Evolutionary conservation across 1,140 invertebrate species (phyloP), one percentile per base, ranked within the genome.

Genomic region (Alviniconcha marisindica): DNA sequence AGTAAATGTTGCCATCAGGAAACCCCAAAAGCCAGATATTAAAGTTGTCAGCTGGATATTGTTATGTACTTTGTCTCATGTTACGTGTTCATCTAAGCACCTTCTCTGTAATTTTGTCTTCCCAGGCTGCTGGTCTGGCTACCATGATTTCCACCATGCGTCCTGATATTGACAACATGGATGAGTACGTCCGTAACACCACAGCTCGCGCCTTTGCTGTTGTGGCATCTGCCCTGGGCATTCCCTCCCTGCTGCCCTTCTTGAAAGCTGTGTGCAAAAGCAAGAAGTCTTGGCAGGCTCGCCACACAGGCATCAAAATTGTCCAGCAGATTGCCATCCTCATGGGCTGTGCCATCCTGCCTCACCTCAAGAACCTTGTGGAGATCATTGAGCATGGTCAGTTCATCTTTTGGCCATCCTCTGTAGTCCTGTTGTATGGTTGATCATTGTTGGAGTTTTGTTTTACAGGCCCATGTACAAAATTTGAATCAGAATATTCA

Each of bases 71-170:
- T n/a, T n/a, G n/a, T n/a, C n/a, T n/a, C n/a, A n/a, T n/a, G n/a
- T n/a, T n/a, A n/a, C n/a, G n/a, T n/a, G n/a, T n/a, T n/a, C n/a
- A n/a, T n/a, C n/a, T 24, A 60, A 2, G 0, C 21, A 71, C 28
- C 66, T 28, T 71, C 10, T 33, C 66, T 33, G 15, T 56, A 40
- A 7, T n/a, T 77, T 24, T 40, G 51, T 73, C 69, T 74, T 88
- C 90, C 15, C 85, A 94, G 94, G 99, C 99, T 31, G 99, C 99
- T n/a, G 99, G 99, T 83, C 94, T 99, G 40, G 99, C 99, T 0
- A 99, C 99, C 14, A 99, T 99, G 99, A 99, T 99, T 89, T 99
- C 99, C 0, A 99, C 99, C 0, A 99, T 99, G 99, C 95, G 99
- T 93, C 99, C 99, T 5, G 99, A 99, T 94, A 99, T 99, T 91